Base-by-base conservation (phyloP, 2,113 vertebrate species). In the Pseudorasbora parva region DNA sequence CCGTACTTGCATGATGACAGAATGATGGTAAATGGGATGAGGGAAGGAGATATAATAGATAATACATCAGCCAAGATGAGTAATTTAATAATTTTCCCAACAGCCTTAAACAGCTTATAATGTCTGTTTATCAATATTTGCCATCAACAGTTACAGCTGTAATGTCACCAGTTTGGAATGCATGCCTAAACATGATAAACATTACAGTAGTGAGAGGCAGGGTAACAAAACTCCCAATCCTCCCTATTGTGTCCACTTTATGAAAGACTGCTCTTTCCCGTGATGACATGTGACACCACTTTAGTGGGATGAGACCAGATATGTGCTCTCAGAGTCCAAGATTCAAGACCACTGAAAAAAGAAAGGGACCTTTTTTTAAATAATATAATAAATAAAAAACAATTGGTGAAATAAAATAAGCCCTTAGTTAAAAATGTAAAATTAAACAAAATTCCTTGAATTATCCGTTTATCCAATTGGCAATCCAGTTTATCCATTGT, bases 271-370 rank as follows among this genome's bases (percentile, higher is more conserved):
- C 27, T 17, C 60, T 68, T 10, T 51, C 45, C 5, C 21, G 5
- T 62, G 41, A 80, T 80, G 30, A 30, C 43, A 49, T 49, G 17
- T 33, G 25, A 80, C 60, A 68, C 30, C 5, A 7, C 60, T 54
- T 27, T 25, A 75, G 74, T 33, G 45, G 49, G 4, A 51, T 27
- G 10, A 54, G 78, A 51, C 62, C 45, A 68, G 60, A 47, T 64
- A 25, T 79, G 77, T 62, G 41, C 69, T 47, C n/a, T 27, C 12
- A 72, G n/a, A 72, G n/a, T 7, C 5, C n/a, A 72, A 49, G n/a
- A 47, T 25, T 49, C n/a, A 73, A 49, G n/a, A 73, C 12, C 12
- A 25, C 5, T 62, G 27, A 54, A 25, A n/a, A 64, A 64, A 30
- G 14, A 8, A 64, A 62, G 25, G 12, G 25, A 27, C 23, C 1